Conservation (phyloP, 2,797 vertebrate species). For the Fratercula arctica region DNA sequence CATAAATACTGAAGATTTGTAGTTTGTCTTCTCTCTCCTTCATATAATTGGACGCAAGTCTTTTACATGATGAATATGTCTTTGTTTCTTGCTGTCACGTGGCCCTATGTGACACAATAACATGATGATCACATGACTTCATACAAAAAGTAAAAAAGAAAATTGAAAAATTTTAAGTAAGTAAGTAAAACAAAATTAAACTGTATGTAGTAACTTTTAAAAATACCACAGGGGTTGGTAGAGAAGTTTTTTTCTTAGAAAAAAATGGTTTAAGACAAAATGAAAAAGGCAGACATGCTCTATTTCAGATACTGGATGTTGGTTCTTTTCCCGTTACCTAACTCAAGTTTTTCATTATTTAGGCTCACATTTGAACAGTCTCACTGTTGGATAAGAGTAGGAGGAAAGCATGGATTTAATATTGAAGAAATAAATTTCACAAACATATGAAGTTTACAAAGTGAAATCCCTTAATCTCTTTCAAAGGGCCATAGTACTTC, state of each 20-base stretch:
- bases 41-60: not conserved
- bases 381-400: not conserved
- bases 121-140: not conserved
- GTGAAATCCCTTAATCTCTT: slow-evolving; percentile 44
- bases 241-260: not conserved
- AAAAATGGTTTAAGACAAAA: not conserved
- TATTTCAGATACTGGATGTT: not conserved
- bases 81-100: not conserved
- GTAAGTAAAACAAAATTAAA: not conserved
- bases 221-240: not conserved
- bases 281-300: not conserved
- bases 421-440: slow-evolving; percentile 10
- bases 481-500: not conserved
- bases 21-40: not conserved
- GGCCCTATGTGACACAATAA: not conserved
- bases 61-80: not conserved
- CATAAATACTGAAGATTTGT: not conserved
- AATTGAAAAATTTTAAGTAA: not conserved
- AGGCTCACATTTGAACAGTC: not conserved
- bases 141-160: not conserved
- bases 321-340: not conserved
- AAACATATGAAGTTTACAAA: slow-evolving; percentile 1
- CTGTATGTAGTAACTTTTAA: not conserved
- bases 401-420: slow-evolving; percentile 1
- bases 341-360: not conserved